These are phyloP conservation scores for Ameiurus melas DNA, from an alignment of 2,113 vertebrate species.

Conservation along the genomic window DNA sequence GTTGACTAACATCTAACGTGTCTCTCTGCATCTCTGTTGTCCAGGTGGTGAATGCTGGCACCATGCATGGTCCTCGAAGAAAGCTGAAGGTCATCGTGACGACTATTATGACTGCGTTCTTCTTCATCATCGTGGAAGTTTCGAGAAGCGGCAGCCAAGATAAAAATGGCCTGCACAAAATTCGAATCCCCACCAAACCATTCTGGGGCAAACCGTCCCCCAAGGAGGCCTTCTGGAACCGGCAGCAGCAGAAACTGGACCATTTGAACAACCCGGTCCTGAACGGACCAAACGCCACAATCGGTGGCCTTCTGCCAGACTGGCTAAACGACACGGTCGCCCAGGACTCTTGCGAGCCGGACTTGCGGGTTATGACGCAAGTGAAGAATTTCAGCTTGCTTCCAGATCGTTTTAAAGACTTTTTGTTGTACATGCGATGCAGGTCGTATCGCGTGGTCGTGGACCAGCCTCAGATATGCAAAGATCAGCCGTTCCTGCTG, in stretches of 20 bases:
- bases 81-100: constrained; percentile 68
- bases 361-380: constrained; percentile 60
- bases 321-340: constrained; percentile 61
- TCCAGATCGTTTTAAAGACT: constrained; percentile 74
- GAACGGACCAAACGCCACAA: not conserved
- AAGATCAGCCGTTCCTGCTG: constrained; percentile 75
- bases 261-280: constrained; percentile 64
- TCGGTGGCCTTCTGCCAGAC: constrained; percentile 20
- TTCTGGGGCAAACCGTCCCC: constrained; percentile 69
- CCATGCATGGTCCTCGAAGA: constrained; percentile 66
- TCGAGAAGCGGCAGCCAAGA: constrained; percentile 60
- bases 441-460: constrained; percentile 71
- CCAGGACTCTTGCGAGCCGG: constrained; percentile 59
- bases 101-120: constrained; percentile 68
- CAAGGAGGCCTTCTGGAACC: constrained; percentile 78
- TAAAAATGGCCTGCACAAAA: constrained; percentile 55
- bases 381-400: constrained; percentile 77
- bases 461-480: constrained; percentile 73
- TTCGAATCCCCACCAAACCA: constrained; percentile 56
- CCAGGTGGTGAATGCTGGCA: constrained; percentile 57
- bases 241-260: constrained; percentile 74
- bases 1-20: not conserved
- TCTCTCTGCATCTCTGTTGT: constrained; percentile 26
- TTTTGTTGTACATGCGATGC: constrained; percentile 78
- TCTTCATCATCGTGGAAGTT: constrained; percentile 73